phyloP scores from a whole-genome alignment of 2,797 vertebrate species.

The Lerista edwardsae region DNA sequence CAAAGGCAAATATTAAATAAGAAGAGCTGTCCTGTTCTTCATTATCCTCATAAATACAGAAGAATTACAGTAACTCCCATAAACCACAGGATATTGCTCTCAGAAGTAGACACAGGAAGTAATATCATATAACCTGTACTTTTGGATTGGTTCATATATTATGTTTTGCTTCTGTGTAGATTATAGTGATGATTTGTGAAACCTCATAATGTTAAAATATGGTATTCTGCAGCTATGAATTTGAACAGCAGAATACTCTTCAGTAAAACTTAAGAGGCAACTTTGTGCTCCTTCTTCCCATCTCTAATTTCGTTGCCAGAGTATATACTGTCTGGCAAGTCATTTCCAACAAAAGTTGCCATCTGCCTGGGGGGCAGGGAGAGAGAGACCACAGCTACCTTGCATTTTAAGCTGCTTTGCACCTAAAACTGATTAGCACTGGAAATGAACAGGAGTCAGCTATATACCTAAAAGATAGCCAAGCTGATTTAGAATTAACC shows the following conservation, averaged over 20 bases:
- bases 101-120: conserved; percentile 13
- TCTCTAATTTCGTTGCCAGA: conserved; percentile 1
- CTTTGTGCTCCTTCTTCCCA: conserved; percentile 1
- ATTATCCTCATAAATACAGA: neutral
- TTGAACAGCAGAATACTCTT: too few species aligned
- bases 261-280: too few species aligned
- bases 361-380: neutral
- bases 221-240: neutral
- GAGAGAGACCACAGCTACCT: neutral
- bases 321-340: conserved; percentile 28
- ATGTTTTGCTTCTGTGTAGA: conserved; percentile 12
- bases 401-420: neutral
- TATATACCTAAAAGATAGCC: neutral
- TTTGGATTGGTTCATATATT: neutral
- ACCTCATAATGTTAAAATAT: conserved; percentile 9
- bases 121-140: neutral
- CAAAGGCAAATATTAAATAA: conserved; percentile 43
- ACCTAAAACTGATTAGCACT: neutral
- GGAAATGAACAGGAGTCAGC: neutral
- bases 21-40: neutral
- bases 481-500: neutral
- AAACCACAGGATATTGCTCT: neutral
- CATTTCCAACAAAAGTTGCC: neutral
- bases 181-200: conserved; percentile 37
- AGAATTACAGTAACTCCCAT: neutral